phyloP scores from a whole-genome alignment of 2,888 invertebrate species.

The Leptura quadrifasciata region DNA sequence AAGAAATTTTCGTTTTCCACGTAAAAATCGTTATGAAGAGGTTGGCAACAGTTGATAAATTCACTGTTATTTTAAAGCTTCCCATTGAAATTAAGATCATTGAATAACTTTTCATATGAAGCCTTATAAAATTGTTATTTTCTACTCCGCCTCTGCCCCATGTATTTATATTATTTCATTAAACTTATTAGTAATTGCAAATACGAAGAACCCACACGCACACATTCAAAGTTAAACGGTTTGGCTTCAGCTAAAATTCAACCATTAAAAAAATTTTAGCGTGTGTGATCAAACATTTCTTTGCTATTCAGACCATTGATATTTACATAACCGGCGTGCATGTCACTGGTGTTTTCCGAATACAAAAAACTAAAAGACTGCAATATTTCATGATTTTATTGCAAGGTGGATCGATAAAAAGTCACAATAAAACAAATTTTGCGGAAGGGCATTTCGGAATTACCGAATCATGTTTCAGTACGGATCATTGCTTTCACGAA shows the following conservation, averaged over 20 bases:
- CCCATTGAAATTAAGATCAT: too few relatives aligned
- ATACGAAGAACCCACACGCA: background rate
- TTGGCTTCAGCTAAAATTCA: background rate
- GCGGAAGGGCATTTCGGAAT: constrained; percentile 59
- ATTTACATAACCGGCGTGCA: constrained; percentile 16
- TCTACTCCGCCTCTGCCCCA: background rate
- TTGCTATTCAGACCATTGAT: constrained; percentile 1
- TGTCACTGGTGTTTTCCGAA: constrained; percentile 3
- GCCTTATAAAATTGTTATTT: too few relatives aligned
- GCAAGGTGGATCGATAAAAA: constrained; percentile 51
- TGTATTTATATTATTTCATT: background rate
- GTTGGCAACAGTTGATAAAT: too few relatives aligned
- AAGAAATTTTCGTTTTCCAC: too few relatives aligned
- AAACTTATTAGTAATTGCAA: background rate
- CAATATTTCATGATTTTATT: constrained; percentile 51
- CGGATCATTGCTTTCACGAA: constrained; percentile 62
- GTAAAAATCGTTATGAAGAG: too few relatives aligned
- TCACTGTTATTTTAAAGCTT: too few relatives aligned
- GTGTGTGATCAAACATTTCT: background rate
- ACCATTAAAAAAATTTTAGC: background rate
- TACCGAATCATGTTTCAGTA: constrained; percentile 59
- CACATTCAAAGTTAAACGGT: background rate
- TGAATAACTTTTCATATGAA: too few relatives aligned
- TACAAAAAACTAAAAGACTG: constrained; percentile 27
- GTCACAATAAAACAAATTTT: constrained; percentile 59